Evolutionary conservation across 2,888 invertebrate species (phyloP), one percentile per base, ranked within the genome.

Genomic region (Lymantria monacha): DNA sequence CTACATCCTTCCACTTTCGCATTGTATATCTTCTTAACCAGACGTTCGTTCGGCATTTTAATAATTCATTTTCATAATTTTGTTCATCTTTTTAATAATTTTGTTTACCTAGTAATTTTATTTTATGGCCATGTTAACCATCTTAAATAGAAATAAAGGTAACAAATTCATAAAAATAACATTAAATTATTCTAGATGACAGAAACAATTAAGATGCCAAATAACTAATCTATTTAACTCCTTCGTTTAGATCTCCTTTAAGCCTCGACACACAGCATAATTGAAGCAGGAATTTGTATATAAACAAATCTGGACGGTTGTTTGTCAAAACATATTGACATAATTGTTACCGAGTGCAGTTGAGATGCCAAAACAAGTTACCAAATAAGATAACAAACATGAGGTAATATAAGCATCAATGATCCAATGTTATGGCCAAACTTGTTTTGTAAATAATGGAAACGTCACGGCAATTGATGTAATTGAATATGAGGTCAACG

Each of bases 291-390:
- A 46, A 50, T 60, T 51, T 63, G 56, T 59, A 42, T 60, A 52
- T 63, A 66, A 68, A 68, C 68, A 66, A 56, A 47, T 55, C 52
- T 57, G 53, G 48, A 14, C 40, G 54, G 31, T 48, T 60, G 55
- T 57, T 61, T 64, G 69, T 54, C 70, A 63, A 68, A 66, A 60
- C 63, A 60, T 83, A 77, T 83, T 85, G 83, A 82, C 81, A 84
- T 78, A 80, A 81, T 76, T 78, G 66, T 57, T 63, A 53, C 57
- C 57, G 67, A 65, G 71, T 69, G 53, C 73, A 62, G 49, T 55
- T 53, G 62, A 62, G 79, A 81, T 79, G 78, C 81, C 81, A 81
- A 82, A 83, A 83, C 85, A 67, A 46, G 63, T 68, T 62, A 72
- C 74, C 71, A 66, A 76, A 77, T 77, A 68, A 70, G 69, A 79